Conservation (phyloP, 2,113 vertebrate genomes). For the Oplegnathus fasciatus region DNA sequence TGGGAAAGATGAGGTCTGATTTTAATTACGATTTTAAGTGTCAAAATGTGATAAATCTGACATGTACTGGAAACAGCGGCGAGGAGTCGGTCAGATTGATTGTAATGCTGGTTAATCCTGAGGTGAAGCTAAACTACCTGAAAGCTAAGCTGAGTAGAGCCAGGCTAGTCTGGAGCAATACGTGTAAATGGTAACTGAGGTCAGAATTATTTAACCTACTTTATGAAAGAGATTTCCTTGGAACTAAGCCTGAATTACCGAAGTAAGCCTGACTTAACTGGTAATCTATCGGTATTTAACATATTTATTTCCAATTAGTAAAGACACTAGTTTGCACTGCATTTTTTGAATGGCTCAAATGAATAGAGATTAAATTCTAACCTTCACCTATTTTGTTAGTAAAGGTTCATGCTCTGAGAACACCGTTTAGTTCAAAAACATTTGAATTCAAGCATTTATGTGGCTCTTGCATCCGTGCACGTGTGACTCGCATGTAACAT, state of each 20-base stretch:
- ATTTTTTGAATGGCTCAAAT: background rate
- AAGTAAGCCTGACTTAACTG: background rate
- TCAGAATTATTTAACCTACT: conserved; percentile 5
- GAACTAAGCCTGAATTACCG: conserved; percentile 14
- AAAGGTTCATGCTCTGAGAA: conserved; percentile 14
- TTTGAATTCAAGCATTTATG: conserved; percentile 44
- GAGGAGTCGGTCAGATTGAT: background rate
- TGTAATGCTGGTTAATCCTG: background rate
- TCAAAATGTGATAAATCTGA: background rate
- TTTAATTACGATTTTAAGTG: background rate
- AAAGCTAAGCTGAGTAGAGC: background rate
- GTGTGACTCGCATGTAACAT: conserved; percentile 63
- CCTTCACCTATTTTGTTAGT: conserved; percentile 13
- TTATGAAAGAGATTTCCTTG: conserved; percentile 4
- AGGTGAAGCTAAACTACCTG: background rate
- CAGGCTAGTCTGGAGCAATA: background rate
- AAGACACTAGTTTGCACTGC: background rate
- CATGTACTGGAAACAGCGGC: background rate
- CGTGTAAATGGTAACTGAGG: background rate
- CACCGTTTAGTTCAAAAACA: conserved; percentile 32
- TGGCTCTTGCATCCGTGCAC: conserved; percentile 39
- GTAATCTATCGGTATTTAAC: background rate
- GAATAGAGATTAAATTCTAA: background rate
- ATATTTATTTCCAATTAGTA: conserved; percentile 26
- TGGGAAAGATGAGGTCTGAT: background rate